Conservation (phyloP, 2,888 invertebrate genomes). For the Drosophila birchii region DNA sequence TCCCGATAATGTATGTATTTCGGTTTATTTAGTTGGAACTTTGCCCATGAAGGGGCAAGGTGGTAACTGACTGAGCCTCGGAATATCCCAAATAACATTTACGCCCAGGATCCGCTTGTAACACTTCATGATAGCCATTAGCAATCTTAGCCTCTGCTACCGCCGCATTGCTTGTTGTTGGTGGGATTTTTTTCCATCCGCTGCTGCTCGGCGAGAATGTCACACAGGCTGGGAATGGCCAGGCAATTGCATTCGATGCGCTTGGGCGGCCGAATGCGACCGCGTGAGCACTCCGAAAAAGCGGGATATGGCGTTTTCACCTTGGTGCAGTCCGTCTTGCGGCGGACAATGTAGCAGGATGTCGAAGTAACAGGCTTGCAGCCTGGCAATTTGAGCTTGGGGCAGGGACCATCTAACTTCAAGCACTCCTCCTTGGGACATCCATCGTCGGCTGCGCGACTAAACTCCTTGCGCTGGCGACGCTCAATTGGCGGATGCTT, state of each 20-base stretch:
- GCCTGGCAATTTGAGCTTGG: conserved; percentile 21
- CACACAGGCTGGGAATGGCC: conserved; percentile 32
- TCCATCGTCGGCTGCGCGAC: background rate
- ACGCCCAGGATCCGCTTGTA: background rate
- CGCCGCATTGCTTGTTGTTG: conserved; percentile 15
- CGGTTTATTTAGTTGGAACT: conserved; percentile 26
- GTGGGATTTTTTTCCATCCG: background rate
- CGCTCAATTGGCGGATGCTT: conserved; percentile 55
- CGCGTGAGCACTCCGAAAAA: conserved; percentile 53
- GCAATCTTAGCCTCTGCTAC: background rate
- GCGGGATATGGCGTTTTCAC: conserved; percentile 63
- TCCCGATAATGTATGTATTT: background rate
- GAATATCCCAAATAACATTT: background rate
- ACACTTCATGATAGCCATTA: background rate
- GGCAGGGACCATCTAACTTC: conserved; percentile 25
- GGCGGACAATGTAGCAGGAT: conserved; percentile 14
- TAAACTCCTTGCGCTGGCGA: conserved; percentile 37
- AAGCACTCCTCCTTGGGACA: background rate
- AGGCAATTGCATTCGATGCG: conserved; percentile 53
- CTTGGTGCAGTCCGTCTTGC: conserved; percentile 41
- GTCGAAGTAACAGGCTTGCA: conserved; percentile 25
- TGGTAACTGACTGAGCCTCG: conserved; percentile 2
- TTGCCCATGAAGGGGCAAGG: background rate
- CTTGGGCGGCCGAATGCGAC: conserved; percentile 5
- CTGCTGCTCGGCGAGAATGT: background rate